Conservation (phyloP, 2,113 vertebrate genomes). For the Tragelaphus buxtoni region DNA sequence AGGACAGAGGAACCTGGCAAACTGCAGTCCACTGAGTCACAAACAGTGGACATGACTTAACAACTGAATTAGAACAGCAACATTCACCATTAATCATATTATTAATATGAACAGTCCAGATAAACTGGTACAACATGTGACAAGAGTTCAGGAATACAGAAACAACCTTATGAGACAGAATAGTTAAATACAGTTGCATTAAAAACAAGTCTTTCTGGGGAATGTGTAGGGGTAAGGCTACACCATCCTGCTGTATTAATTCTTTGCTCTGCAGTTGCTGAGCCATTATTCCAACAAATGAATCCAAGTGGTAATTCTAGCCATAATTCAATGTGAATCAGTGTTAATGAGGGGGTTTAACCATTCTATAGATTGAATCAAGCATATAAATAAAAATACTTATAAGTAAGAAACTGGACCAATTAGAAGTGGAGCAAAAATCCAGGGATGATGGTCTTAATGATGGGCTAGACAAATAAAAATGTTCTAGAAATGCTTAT, state of each 20-base stretch:
- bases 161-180: not conserved
- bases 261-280: not conserved
- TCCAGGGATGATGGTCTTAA: not conserved
- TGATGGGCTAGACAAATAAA: not conserved
- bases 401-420: not conserved
- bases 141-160: not conserved
- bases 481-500: not conserved
- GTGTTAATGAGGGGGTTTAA: not conserved
- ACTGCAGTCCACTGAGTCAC: not conserved
- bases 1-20: not conserved
- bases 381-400: not conserved
- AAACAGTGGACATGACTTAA: not conserved
- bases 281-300: not conserved
- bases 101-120: not conserved
- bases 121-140: not conserved
- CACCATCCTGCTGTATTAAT: not conserved
- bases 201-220: not conserved
- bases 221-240: rapidly evolving
- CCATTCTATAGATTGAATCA: not conserved
- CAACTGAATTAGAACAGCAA: not conserved
- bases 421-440: not conserved
- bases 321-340: not conserved
- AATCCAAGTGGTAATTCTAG: not conserved
- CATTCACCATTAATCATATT: not conserved
- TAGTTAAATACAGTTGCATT: not conserved